These are phyloP conservation scores for Zaprionus nigranus DNA, from an alignment of 1,140 invertebrate species.

Conservation along the genomic window DNA sequence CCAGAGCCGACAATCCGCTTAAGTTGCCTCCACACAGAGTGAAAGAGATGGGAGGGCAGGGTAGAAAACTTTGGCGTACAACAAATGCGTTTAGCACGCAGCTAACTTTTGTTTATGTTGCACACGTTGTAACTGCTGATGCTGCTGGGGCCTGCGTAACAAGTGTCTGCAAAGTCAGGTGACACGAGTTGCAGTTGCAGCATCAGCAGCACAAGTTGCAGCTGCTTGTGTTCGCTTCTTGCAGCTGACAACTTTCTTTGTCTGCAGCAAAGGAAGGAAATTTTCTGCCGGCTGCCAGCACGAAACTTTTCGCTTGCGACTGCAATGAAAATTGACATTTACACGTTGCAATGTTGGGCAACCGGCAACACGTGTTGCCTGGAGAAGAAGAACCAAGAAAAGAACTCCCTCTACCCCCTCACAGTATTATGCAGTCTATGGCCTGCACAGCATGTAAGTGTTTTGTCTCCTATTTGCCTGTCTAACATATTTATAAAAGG, in stretches of 20 bases:
- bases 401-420: too few species aligned
- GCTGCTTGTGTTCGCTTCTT: slow-evolving; percentile 45
- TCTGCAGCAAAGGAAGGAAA: slow-evolving; percentile 23
- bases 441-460: neutral
- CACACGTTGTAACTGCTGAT: neutral
- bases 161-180: slow-evolving; percentile 41
- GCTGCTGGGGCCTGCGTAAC: slow-evolving; percentile 21
- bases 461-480: neutral
- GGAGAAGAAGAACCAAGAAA: neutral
- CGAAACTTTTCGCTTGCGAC: slow-evolving; percentile 14
- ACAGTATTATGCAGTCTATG: neutral
- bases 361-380: slow-evolving; percentile 53
- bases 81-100: slow-evolving; percentile 75
- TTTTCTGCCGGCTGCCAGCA: slow-evolving; percentile 36
- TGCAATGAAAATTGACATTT: slow-evolving; percentile 64
- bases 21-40: neutral
- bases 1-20: slow-evolving; percentile 52
- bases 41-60: neutral
- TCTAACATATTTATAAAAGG: slow-evolving; percentile 4
- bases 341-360: slow-evolving; percentile 39
- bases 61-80: slow-evolving; percentile 57
- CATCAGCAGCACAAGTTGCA: slow-evolving; percentile 2
- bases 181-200: slow-evolving; percentile 54
- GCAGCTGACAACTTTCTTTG: slow-evolving; percentile 69
- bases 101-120: slow-evolving; percentile 27